phyloP scores from a whole-genome alignment of 2,113 vertebrate species.

The Lasiurus cinereus region DNA sequence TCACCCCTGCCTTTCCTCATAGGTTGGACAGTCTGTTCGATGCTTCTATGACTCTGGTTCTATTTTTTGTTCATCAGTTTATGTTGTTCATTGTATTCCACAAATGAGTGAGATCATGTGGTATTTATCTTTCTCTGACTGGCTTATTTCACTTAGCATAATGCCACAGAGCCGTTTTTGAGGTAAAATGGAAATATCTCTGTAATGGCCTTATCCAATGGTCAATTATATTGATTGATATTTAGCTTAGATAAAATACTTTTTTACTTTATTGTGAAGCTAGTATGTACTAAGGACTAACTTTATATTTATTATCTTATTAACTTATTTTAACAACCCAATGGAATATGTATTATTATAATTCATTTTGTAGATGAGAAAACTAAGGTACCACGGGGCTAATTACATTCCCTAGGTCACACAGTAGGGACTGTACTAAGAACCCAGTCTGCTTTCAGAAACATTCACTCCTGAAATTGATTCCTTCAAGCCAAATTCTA shows the following conservation, averaged over 20 bases:
- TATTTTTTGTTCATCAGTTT: too few species aligned
- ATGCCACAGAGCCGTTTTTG: not conserved
- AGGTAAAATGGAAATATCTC: conserved; percentile 19
- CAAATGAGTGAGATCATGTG: too few species aligned
- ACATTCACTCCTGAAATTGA: not conserved
- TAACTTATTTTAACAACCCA: not conserved
- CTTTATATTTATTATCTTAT: not conserved
- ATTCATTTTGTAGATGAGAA: not conserved
- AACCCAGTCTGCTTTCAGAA: conserved; percentile 47
- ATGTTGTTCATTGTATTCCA: too few species aligned
- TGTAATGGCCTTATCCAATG: not conserved
- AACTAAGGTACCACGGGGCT: not conserved
- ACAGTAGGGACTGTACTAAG: not conserved
- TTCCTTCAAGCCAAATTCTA: not conserved
- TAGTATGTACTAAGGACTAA: not conserved
- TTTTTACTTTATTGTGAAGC: conserved; percentile 17
- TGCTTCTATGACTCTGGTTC: too few species aligned
- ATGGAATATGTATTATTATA: not conserved
- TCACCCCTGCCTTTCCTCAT: too few species aligned
- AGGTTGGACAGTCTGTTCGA: too few species aligned
- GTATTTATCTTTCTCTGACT: too few species aligned
- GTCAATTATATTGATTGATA: conserved; percentile 35
- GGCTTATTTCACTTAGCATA: too few species aligned
- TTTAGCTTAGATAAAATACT: conserved; percentile 37
- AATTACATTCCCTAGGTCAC: not conserved